These are phyloP conservation scores for Centropyge bicolor DNA, from an alignment of 2,797 vertebrate species.

Conservation along the genomic window DNA sequence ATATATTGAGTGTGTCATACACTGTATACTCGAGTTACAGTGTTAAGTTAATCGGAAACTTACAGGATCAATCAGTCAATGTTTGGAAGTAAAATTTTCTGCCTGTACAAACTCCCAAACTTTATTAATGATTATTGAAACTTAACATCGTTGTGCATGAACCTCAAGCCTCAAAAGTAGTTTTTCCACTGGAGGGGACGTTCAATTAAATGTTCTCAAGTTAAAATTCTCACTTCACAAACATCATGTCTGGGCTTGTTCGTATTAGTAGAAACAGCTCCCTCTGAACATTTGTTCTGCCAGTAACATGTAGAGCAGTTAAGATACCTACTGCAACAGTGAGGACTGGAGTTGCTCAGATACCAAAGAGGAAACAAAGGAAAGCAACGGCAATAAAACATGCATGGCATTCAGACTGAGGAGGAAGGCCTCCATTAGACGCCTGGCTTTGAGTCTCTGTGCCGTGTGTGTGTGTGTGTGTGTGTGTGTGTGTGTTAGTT, in stretches of 20 bases:
- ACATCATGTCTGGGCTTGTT: slow-evolving; percentile 32
- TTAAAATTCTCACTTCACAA: not conserved
- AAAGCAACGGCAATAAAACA: slow-evolving; percentile 78
- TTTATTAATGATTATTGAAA: no score
- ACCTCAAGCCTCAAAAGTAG: not conserved
- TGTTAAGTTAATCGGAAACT: not conserved
- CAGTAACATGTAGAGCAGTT: slow-evolving; percentile 35
- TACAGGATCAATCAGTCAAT: not conserved
- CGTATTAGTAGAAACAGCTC: not conserved
- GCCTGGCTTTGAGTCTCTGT: slow-evolving; percentile 29
- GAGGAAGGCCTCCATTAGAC: slow-evolving; percentile 57
- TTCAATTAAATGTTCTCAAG: not conserved
- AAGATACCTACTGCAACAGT: slow-evolving; percentile 42
- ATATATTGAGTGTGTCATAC: not conserved
- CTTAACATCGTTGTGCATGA: no score
- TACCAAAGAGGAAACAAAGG: slow-evolving; percentile 74
- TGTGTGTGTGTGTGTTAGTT: slow-evolving; percentile 26
- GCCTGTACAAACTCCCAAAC: no score
- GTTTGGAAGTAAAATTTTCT: not conserved
- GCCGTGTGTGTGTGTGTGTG: slow-evolving; percentile 6
- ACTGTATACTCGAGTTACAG: not conserved
- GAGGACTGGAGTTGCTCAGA: slow-evolving; percentile 72
- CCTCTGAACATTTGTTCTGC: slow-evolving; percentile 37
- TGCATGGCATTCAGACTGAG: slow-evolving; percentile 64
- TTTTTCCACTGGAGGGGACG: not conserved